These are phyloP conservation scores for Montipora capricornis DNA, from an alignment of 64 coral and sea anemone species.

Conservation along the genomic window DNA sequence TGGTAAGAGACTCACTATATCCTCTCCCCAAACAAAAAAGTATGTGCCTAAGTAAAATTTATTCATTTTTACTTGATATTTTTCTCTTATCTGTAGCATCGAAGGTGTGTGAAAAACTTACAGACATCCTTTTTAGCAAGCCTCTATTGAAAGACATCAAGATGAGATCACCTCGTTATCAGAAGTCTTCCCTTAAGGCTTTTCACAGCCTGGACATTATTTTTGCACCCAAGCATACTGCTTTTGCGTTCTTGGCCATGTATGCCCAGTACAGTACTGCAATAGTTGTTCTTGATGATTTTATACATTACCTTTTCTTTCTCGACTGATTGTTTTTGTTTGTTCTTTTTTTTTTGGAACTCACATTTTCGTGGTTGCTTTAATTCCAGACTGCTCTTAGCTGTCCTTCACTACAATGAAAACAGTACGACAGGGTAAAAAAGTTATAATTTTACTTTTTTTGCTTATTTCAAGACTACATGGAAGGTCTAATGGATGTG, in stretches of 20 bases:
- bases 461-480: no score
- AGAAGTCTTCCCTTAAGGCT: constrained; percentile 45
- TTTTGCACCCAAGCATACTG: constrained; percentile 20
- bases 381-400: background rate
- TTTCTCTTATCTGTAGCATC: background rate
- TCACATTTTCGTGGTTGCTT: background rate
- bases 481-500: no score
- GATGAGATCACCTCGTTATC: constrained; percentile 50
- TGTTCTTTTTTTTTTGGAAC: background rate
- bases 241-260: constrained; percentile 23
- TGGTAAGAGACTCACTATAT: background rate
- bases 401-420: background rate
- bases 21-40: no score
- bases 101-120: constrained; percentile 55
- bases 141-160: constrained; percentile 58
- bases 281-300: no score
- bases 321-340: no score
- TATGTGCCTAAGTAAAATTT: no score
- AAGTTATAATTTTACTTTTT: no score
- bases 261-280: background rate
- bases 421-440: background rate
- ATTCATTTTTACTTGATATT: background rate
- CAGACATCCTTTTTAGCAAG: constrained; percentile 32
- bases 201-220: constrained; percentile 6
- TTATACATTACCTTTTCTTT: no score